Base-by-base conservation (phyloP, 1,140 invertebrate species). In the Drosophila obscura region DNA sequence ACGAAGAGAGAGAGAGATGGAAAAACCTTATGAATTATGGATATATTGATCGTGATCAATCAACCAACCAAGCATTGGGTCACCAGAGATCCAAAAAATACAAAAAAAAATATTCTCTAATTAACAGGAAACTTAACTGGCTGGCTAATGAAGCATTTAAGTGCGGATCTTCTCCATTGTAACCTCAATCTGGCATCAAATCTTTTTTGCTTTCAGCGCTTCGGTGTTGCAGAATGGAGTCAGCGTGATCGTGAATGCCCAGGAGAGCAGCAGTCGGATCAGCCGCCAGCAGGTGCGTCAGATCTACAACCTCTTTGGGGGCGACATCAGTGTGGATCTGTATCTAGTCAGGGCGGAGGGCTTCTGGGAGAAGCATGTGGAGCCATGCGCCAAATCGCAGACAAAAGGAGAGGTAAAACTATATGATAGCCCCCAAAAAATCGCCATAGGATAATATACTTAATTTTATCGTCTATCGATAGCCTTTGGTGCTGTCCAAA, bases 351-450 rank as follows among this genome's bases (percentile, higher is more conserved):
- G 95, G 65, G 94, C 94, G 4, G 95, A 96, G 76, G 94, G 94
- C 8, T 96, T 96, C 91, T 96, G 95, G 95, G 95, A 96, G 85
- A 95, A 95, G 75, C 94, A 94, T n/a, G 94, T 96, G 31, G 95
- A 95, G 73, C 94, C 95, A 69, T 96, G 95, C 87, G 93, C 94
- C 22, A 94, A 94, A 60, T 92, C 94, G 2, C 94, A 94, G 55
- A 93, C 93, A 52, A 94, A 95, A 62, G 93, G 93, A 64, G 94
- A 95, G 92, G 95, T 95, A 89, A 88, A 56, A 4, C 4, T 6
- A 1, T 58, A n/a, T n/a, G n/a, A n/a, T n/a, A 16, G 31, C 26
- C 6, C 9, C 7, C 24, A 24, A 26, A 31, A 19, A 26, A 15
- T 2, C 7, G 2, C 35, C 9, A 19, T 8, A 16, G 50, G 8